These are phyloP conservation scores for Microplitis mediator DNA, from an alignment of 1,140 invertebrate species.

Conservation along the genomic window DNA sequence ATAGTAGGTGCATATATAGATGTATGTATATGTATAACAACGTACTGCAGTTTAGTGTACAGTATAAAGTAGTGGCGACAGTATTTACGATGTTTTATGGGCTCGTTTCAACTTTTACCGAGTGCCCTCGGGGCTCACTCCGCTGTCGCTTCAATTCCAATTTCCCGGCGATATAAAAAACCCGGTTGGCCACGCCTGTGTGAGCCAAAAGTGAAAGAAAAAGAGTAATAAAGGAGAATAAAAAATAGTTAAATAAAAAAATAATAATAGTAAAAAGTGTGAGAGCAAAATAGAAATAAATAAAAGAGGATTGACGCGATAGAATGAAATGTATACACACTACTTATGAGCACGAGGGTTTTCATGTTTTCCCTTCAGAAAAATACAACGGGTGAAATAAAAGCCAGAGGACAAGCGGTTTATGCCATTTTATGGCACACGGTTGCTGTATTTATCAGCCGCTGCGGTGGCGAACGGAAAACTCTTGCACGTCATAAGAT, in stretches of 20 bases:
- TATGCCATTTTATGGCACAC: conserved; percentile 23
- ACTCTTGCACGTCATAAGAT: conserved; percentile 8
- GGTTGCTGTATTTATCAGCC: conserved; percentile 3
- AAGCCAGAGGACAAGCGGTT: conserved; percentile 18
- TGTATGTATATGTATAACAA: neutral
- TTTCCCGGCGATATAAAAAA: conserved; percentile 50
- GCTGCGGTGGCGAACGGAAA: conserved; percentile 4
- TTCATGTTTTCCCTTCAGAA: neutral
- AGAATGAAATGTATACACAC: neutral
- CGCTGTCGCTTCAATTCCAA: conserved; percentile 47
- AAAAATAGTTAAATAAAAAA: neutral
- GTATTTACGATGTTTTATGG: conserved; percentile 39
- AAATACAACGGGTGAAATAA: conserved; percentile 18
- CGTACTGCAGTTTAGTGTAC: neutral
- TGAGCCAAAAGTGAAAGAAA: conserved; percentile 1
- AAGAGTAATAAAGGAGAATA: neutral
- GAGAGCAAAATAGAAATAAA: neutral
- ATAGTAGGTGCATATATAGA: neutral
- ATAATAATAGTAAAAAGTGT: neutral
- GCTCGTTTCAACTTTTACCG: conserved; percentile 41
- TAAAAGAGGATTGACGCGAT: neutral
- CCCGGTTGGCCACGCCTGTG: conserved; percentile 10
- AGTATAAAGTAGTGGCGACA: conserved; percentile 10
- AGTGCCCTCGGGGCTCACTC: conserved; percentile 19
- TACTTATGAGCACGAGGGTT: neutral